Base-by-base conservation (phyloP, 1,140 invertebrate genomes). In the Elymnias hypermnestra region DNA sequence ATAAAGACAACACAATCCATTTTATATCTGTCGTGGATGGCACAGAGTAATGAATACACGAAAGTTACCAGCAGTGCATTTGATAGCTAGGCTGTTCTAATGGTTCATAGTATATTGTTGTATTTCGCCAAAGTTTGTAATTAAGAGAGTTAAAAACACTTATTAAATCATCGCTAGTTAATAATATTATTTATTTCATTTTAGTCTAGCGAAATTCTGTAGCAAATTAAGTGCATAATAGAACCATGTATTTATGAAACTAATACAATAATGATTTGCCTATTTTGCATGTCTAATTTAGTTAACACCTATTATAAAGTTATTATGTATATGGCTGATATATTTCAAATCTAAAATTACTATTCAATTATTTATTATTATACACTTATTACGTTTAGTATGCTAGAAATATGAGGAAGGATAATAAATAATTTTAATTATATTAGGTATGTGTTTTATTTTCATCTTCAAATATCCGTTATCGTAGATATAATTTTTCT, bases 391-490 rank as follows among this genome's bases (percentile, higher is more conserved):
- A 87, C 81, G 84, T 87, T 87, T 87, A 87, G 86, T 83, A 87
- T 87, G 84, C 86, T 87, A 87, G 86, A 86, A 84, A 83, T 87
- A 86, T 87, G 81, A 87, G 83, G 84, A 86, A 87, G 77, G 86
- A 87, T 87, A 87, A 87, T 87, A 87, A 87, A 87, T 87, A 87
- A 87, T 87, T 87, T 87, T 87, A 87, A 87, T 87, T 87, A 87
- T 87, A 87, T 83, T 83, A 84, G 62, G 68, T 63, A 44, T 46
- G 67, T 63, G 75, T 83, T 78, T 86, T 68, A 82, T 86, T 87
- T 57, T 22, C 25, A 0, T 14, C 6, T 38, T 13, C 4, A 5
- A 33, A 2, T 12, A 31, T 13, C n/a, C n/a, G n/a, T n/a, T n/a
- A n/a, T n/a, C n/a, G n/a, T n/a, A n/a, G n/a, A n/a, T n/a, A n/a